Evolutionary conservation across 2,797 vertebrate species (phyloP), one percentile per base, ranked within the genome.

Genomic region (Carapus acus): DNA sequence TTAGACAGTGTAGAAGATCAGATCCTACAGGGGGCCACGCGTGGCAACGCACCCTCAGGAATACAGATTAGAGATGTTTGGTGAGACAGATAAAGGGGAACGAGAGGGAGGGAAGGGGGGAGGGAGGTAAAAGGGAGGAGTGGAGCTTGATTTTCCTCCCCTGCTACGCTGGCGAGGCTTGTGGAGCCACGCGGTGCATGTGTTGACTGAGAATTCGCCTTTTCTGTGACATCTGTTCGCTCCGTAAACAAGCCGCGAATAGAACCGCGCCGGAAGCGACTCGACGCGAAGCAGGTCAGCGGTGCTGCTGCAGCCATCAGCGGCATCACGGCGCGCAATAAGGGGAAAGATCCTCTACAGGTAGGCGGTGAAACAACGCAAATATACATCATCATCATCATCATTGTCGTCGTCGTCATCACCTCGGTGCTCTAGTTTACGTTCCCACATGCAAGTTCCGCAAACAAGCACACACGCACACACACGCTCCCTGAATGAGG

Each of bases 31-130:
- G 62, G 62, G 62, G 24, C 5, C 49, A 27, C 43, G 36, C 47
- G 72, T 73, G 68, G 67, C 71, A 74, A 77, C 61, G 67, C 57
- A 66, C 53, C 64, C 74, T 19, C 7, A 75, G 65, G 65, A 76
- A 73, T 76, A 69, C 62, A 73, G 79, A 81, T 79, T 73, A 75
- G 64, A 69, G 49, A 60, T 69, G 69, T 65, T 74, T 65, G 74
- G 62, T 46, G 55, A 68, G 46, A 29, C 40, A 51, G 61, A 67
- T 50, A 67, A 31, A 60, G 53, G 57, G 37, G 62, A 44, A 54
- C 58, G 52, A 38, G 55, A 44, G n/a, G 18, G 17, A n/a, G 20
- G 18, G n/a, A n/a, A 19, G 42, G 15, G 41, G 13, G 34, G 42
- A 33, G 16, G 47, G 40, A 6, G 43, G 41, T 9, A 41, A 22